phyloP scores from a whole-genome alignment of 2,888 invertebrate species.

The Amiota mariae region DNA sequence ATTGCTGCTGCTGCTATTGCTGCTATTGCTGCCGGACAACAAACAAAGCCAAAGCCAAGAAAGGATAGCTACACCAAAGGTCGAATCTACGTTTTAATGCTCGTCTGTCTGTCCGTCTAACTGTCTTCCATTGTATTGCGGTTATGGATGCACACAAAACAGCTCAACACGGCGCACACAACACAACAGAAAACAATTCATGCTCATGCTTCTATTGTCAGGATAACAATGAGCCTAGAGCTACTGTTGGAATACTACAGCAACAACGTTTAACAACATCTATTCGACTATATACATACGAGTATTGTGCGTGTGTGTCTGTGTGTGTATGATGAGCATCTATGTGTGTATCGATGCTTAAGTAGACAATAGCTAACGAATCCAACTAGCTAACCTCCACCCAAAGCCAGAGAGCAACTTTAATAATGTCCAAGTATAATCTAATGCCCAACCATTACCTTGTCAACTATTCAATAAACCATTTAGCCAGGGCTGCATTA shows the following conservation, averaged over 20 bases:
- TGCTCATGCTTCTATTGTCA: slow-evolving; percentile 54
- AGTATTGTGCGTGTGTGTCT: slow-evolving; percentile 12
- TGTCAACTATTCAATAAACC: background rate
- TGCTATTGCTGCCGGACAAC: slow-evolving; percentile 37
- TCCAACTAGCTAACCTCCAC: background rate
- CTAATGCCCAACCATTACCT: no score
- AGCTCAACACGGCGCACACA: background rate
- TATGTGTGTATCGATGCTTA: slow-evolving; percentile 22
- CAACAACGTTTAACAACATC: slow-evolving; percentile 36
- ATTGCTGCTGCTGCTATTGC: background rate
- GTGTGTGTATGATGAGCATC: slow-evolving; percentile 30
- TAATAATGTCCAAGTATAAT: background rate
- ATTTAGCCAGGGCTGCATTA: background rate
- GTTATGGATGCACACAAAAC: slow-evolving; percentile 24
- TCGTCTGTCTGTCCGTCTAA: slow-evolving; percentile 34
- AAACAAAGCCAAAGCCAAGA: slow-evolving; percentile 19
- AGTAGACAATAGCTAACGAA: slow-evolving; percentile 56
- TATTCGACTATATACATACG: background rate
- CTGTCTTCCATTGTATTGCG: slow-evolving; percentile 38
- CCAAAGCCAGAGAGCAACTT: background rate
- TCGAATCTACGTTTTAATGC: background rate
- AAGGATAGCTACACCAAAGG: background rate
- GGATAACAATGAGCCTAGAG: slow-evolving; percentile 52
- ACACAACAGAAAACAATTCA: slow-evolving; percentile 47
- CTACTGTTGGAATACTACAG: background rate